These are phyloP conservation scores for Papilio demoleus DNA, from an alignment of 2,888 invertebrate genomes.

Conservation along the genomic window DNA sequence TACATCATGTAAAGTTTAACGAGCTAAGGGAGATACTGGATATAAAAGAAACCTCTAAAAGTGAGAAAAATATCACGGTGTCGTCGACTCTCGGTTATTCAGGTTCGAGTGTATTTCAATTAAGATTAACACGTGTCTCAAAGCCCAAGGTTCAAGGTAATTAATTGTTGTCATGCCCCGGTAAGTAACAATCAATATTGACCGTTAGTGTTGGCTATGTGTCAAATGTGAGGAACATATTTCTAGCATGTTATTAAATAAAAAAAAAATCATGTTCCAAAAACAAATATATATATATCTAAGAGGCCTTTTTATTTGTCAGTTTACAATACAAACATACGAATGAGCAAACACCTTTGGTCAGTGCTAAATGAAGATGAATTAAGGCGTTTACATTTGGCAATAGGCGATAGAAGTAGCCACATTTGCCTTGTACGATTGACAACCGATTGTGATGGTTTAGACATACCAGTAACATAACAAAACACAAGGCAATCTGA, in stretches of 20 bases:
- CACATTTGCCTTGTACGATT: background rate
- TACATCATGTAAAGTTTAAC: too few species aligned
- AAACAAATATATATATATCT: too few species aligned
- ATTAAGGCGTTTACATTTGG: background rate
- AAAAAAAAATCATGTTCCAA: too few species aligned
- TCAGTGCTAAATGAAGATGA: background rate
- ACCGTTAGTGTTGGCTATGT: background rate
- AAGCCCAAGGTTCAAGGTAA: background rate
- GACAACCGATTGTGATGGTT: background rate
- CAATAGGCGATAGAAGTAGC: background rate
- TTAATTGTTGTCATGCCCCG: background rate
- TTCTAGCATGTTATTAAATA: too few species aligned
- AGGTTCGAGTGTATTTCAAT: too few species aligned
- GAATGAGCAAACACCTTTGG: background rate
- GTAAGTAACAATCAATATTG: background rate
- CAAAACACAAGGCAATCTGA: background rate
- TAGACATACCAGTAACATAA: background rate
- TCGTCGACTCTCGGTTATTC: too few species aligned
- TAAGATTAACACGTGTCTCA: background rate
- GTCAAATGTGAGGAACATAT: background rate
- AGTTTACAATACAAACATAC: too few species aligned
- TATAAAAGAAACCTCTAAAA: too few species aligned
- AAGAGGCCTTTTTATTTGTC: too few species aligned
- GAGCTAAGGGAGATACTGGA: too few species aligned
- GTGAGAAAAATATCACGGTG: too few species aligned